Evolutionary conservation across 2,888 invertebrate genomes (phyloP), one percentile per base, ranked within the genome.

Genomic region (Dioctria rufipes): DNA sequence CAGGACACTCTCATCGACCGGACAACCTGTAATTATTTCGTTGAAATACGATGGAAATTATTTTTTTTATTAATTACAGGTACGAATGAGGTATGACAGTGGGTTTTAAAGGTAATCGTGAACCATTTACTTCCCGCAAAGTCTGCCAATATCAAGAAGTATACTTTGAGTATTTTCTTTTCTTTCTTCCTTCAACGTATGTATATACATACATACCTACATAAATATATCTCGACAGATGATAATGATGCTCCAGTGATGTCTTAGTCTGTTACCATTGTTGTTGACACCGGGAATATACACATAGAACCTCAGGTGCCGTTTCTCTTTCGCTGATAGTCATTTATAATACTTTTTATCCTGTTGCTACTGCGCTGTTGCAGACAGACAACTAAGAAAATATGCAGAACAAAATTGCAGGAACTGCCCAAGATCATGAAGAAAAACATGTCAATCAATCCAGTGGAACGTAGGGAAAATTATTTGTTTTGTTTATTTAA

Each of bases 21-120:
- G 80, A 82, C 80, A 82, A 80, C 82, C 65, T 82, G 78, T 80
- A 82, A 82, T 82, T 80, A 82, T 82, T 82, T 75, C 79, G 77
- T 80, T 78, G 77, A 80, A 82, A 80, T 80, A 67, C 67, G 58
- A 67, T 79, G 67, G 79, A 69, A 79, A 60, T 58, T 79, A 60
- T 79, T 67, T 79, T 25, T 25, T 66, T 79, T 79, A 60, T 79
- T 79, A 79, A 79, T 79, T 79, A 79, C 69, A 79, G 67, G 46
- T 58, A 67, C 67, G 67, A 60, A 79, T 79, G 79, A 79, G 58
- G 46, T 69, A 79, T 79, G 79, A 69, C 60, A 67, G 60, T 79
- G 60, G 69, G 69, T 79, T 79, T 69, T 60, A 69, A 46, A 40
- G 78, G 66, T 78, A 78, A 78, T 78, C 78, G 78, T 66, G 78